Evolutionary conservation across 2,888 invertebrate genomes (phyloP), one percentile per base, ranked within the genome.

Genomic region (Caenorhabditis sp.): DNA sequence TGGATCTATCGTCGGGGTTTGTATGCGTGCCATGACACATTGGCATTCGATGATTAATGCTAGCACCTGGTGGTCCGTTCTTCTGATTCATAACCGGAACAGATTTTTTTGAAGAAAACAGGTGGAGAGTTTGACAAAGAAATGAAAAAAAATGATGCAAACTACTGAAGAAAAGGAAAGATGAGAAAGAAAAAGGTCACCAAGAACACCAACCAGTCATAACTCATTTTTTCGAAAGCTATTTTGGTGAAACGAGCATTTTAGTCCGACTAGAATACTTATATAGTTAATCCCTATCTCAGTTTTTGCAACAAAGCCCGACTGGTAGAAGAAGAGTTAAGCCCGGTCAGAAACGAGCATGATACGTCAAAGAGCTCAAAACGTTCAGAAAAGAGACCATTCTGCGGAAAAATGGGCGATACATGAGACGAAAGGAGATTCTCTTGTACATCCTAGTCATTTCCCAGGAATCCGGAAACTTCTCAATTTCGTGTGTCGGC

Each of bases 401-500:
- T 70, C 20, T 68, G 68, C 62, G 58, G 56, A 59, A 72, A 63
- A 58, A 20, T 41, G 26, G 70, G 35, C 35, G 61, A 59, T 59
- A 73, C 50, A 53, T 65, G 63, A 65, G 63, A 52, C n/a, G 68
- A 30, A 35, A 45, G 52, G 30, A 48, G 32, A 43, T 41, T 41
- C 37, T 20, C 58, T 65, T 73, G 73, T 73, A 73, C 39, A 73
- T 46, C 43, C 58, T 56, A 72, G 62, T 73, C 73, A 73, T 63
- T 72, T 72, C 72, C 50, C 71, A 65, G 45, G 73, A 73, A 73
- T 73, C 65, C 63, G 73, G 65, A 73, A 73, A 65, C 73, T 65
- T 73, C 73, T 73, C 73, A 65, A 73, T 63, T 73, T 73, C 58
- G 35, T 59, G 41, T 73, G 58, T 73, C 62, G 56, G 20, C 65